Evolutionary conservation across 2,113 vertebrate genomes (phyloP).

Genomic region (Ceyx margarethae): DNA sequence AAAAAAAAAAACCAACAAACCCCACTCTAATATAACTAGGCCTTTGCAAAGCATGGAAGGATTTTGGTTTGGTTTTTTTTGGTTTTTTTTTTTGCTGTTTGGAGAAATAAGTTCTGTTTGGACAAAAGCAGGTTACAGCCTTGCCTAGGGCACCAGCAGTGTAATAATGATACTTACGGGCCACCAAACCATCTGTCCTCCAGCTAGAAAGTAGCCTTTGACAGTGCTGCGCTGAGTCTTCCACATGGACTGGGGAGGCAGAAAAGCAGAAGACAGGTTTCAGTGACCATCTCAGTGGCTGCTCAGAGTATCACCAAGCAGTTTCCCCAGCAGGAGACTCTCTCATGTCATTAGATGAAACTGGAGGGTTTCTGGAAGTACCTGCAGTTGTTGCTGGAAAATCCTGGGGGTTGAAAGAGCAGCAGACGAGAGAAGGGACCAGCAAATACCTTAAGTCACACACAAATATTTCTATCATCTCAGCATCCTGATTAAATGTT

Average conservation of each 20-base stretch:
- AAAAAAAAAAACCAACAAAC: background rate
- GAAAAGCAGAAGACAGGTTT: background rate
- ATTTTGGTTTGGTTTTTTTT: background rate
- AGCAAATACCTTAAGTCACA: accelerated
- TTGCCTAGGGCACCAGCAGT: background rate
- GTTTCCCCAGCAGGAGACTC: background rate
- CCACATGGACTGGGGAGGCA: slow-evolving; percentile 87
- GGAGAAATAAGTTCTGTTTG: background rate
- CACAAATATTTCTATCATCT: accelerated
- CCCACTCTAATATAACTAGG: accelerated
- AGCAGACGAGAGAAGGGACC: background rate
- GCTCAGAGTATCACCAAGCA: background rate
- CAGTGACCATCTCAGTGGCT: background rate
- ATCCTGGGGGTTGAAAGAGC: background rate
- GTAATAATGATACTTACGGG: slow-evolving; percentile 80
- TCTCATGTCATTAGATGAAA: accelerated
- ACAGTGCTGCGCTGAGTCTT: slow-evolving; percentile 92
- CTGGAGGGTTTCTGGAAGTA: background rate
- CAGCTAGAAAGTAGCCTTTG: slow-evolving; percentile 94
- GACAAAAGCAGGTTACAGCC: background rate
- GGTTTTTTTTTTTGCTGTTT: background rate
- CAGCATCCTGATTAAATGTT: background rate
- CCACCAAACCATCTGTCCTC: slow-evolving; percentile 96
- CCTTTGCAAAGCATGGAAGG: background rate
- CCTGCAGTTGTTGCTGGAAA: background rate